Conservation (phyloP, 2,797 vertebrate species). For the Pteropus rufus region DNA sequence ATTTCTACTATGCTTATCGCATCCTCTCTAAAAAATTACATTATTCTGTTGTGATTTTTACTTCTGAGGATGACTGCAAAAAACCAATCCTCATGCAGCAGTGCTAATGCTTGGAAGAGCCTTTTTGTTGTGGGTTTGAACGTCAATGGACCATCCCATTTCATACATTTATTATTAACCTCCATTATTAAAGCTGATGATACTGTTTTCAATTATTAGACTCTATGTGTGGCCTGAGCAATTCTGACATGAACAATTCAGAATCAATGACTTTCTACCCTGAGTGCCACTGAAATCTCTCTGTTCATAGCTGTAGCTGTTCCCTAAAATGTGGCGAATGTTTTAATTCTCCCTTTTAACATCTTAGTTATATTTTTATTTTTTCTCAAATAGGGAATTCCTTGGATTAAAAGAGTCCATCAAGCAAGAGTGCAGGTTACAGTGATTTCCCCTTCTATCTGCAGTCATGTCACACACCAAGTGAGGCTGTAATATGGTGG, state of each 20-base stretch:
- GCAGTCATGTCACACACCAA: not conserved
- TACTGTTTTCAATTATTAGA: not conserved
- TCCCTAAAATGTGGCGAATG: not conserved
- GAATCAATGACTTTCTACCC: not conserved
- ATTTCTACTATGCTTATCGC: not conserved
- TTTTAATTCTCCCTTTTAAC: not conserved
- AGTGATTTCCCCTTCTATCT: not conserved
- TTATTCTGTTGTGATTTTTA: slow-evolving; percentile 3
- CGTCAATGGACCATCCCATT: not conserved
- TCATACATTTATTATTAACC: not conserved
- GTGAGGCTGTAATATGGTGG: not conserved
- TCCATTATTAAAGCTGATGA: not conserved
- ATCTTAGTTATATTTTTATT: not conserved
- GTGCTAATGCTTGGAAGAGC: not conserved
- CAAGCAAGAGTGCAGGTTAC: not conserved
- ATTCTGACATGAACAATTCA: not conserved
- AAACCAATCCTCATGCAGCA: not conserved
- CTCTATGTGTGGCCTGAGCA: not conserved
- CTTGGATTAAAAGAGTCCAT: not conserved
- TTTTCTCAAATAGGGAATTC: not conserved
- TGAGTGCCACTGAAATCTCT: not conserved
- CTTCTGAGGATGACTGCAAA: not conserved
- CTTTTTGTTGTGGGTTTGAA: not conserved
- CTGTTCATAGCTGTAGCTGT: not conserved
- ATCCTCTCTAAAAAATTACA: not conserved